A percentile compares a stretch with the other conserved stretches of the same genome.
phyloP scores from a whole-genome alignment of 2,113 vertebrate species.

The Macrotis lagotis region DNA sequence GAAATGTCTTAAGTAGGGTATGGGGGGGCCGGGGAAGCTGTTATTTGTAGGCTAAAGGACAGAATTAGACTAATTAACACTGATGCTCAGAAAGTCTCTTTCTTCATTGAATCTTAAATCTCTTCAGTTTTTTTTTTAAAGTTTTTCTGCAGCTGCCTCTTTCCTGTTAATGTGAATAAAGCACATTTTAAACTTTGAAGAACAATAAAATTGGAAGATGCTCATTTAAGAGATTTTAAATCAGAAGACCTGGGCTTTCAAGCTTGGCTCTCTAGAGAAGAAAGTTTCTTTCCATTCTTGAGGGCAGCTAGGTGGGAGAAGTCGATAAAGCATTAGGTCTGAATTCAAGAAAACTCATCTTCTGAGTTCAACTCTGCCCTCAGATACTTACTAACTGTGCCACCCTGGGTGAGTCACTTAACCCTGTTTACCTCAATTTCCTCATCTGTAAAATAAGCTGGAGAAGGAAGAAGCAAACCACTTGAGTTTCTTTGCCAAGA shows the following conservation, averaged over 20 bases:
- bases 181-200: background rate
- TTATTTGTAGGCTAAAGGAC: background rate
- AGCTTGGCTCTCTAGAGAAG: background rate
- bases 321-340: no score
- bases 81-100: background rate
- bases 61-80: background rate
- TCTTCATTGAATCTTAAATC: background rate
- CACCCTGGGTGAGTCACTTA: no score
- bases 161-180: background rate
- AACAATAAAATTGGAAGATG: background rate
- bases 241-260: background rate
- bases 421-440: no score
- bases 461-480: no score
- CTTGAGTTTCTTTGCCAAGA: no score
- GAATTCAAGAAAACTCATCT: background rate
- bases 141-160: background rate
- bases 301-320: background rate
- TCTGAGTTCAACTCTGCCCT: no score
- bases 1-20: background rate
- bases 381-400: no score
- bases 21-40: background rate
- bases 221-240: background rate
- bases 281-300: background rate
- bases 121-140: background rate
- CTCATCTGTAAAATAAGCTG: no score